phyloP scores from a whole-genome alignment of 1,140 invertebrate species.

The Listronotus bonariensis region DNA sequence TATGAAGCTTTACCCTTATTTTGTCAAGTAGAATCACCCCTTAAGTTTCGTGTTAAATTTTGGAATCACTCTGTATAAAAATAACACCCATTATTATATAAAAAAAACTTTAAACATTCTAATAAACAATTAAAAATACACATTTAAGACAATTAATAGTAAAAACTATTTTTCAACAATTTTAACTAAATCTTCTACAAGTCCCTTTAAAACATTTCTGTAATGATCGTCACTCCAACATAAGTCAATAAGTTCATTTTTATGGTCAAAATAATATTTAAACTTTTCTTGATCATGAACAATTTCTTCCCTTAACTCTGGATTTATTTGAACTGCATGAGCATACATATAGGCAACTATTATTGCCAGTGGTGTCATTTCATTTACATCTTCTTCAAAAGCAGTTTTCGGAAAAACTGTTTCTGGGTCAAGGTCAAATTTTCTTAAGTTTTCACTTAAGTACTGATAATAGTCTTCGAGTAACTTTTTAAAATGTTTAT shows the following conservation, averaged over 20 bases:
- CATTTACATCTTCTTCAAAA: slow-evolving; percentile 5
- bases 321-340: background rate
- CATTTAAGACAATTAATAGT: no score
- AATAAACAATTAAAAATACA: no score
- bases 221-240: slow-evolving; percentile 13
- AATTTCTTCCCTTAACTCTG: slow-evolving; percentile 27
- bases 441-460: slow-evolving; percentile 4
- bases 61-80: no score
- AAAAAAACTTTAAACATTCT: no score
- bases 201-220: slow-evolving; percentile 9
- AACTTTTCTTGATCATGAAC: slow-evolving; percentile 11
- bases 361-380: slow-evolving; percentile 4
- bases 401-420: slow-evolving; percentile 11
- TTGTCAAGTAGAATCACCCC: no score
- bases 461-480: slow-evolving; percentile 52
- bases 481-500: slow-evolving; percentile 48
- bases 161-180: background rate
- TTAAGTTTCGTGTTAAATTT: no score
- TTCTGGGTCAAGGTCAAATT: slow-evolving; percentile 15
- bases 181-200: slow-evolving; percentile 20
- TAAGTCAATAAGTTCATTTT: slow-evolving; percentile 9
- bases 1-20: no score
- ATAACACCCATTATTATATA: no score
- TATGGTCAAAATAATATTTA: slow-evolving; percentile 15
- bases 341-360: slow-evolving; percentile 1